Conservation (phyloP, 2,888 invertebrate species). For the Acholoe squamosa region DNA sequence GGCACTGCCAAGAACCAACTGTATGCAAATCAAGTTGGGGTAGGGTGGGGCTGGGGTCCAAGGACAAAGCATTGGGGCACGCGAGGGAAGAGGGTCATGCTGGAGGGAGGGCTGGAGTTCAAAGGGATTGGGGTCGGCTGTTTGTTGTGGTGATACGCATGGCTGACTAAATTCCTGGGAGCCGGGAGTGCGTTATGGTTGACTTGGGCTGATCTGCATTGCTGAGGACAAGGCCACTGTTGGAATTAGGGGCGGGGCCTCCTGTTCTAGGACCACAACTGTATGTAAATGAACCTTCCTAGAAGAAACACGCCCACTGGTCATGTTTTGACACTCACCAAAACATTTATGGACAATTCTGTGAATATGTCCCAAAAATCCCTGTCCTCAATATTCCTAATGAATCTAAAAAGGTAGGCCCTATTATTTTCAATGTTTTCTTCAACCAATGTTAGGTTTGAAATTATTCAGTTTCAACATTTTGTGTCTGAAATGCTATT, state of each 20-base stretch:
- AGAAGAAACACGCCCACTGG: conserved; percentile 27
- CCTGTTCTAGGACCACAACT: neutral
- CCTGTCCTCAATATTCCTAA: too few relatives aligned
- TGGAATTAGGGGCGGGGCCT: conserved; percentile 26
- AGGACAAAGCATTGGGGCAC: neutral
- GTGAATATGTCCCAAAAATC: too few relatives aligned
- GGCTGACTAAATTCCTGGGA: conserved; percentile 12
- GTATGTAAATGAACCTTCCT: conserved; percentile 56
- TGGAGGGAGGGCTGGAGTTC: neutral
- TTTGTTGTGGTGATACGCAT: conserved; percentile 39
- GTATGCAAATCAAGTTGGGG: conserved; percentile 37
- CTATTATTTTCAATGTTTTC: too few relatives aligned
- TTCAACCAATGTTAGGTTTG: too few relatives aligned
- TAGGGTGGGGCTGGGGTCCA: neutral
- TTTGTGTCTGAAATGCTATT: too few relatives aligned
- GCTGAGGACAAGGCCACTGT: conserved; percentile 31
- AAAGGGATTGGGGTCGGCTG: neutral
- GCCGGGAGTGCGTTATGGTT: neutral
- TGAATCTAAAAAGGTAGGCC: too few relatives aligned
- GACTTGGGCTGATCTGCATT: neutral
- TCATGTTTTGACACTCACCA: neutral
- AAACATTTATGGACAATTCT: neutral
- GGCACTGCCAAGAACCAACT: conserved; percentile 49
- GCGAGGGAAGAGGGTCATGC: neutral
- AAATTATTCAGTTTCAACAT: too few relatives aligned